These are phyloP conservation scores for Drosophila watanabei DNA, from an alignment of 1,140 invertebrate species.

Conservation along the genomic window DNA sequence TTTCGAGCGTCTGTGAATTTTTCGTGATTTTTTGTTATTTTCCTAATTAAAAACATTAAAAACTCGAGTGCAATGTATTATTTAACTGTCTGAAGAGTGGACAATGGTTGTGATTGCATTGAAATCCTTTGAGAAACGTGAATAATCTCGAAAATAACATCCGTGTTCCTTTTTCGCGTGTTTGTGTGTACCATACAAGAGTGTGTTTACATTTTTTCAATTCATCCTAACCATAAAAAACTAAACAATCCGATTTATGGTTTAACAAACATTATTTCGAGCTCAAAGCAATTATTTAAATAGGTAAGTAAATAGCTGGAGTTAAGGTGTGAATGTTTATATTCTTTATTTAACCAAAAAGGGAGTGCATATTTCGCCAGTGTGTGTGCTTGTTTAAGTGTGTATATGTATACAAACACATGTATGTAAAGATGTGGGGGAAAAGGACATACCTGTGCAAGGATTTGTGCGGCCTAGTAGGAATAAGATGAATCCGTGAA, in stretches of 20 bases:
- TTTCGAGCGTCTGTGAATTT: constrained; percentile 74
- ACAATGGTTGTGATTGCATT: constrained; percentile 14
- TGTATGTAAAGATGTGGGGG: constrained; percentile 5
- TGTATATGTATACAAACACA: constrained; percentile 37
- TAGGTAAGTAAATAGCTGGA: constrained; percentile 10
- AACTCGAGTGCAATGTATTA: constrained; percentile 23
- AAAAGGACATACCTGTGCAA: constrained; percentile 44
- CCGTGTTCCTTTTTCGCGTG: constrained; percentile 46
- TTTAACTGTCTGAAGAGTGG: neutral
- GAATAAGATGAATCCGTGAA: neutral
- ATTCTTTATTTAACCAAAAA: neutral
- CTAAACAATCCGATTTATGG: constrained; percentile 30
- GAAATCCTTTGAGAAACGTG: neutral
- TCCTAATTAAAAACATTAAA: constrained; percentile 22
- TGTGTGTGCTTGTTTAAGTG: constrained; percentile 23
- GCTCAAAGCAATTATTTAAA: neutral
- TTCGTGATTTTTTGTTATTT: constrained; percentile 58
- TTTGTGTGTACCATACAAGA: constrained; percentile 66
- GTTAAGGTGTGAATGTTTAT: neutral
- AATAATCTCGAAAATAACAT: constrained; percentile 15
- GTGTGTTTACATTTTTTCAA: constrained; percentile 78
- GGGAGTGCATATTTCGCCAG: neutral
- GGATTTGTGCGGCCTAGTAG: neutral
- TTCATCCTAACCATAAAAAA: constrained; percentile 36
- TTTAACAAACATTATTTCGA: neutral